Base-by-base conservation (phyloP, 2,113 vertebrate genomes). In the Hippolais icterina region DNA sequence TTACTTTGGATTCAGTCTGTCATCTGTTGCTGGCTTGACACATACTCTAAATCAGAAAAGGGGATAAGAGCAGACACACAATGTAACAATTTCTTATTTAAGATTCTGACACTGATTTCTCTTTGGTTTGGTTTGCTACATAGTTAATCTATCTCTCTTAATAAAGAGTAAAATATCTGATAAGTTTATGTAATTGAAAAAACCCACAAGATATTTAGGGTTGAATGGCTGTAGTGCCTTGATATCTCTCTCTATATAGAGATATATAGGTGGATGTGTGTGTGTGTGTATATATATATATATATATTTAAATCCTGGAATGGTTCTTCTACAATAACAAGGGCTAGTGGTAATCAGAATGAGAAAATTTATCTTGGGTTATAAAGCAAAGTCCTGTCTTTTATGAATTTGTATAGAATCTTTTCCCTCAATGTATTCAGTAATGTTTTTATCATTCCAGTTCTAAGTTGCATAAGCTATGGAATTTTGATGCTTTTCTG, bases 231-330 rank as follows among this genome's bases (percentile, higher is more conserved):
- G 16, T 41, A 54, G 8, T 37, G 22, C 12, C 37, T 71, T 54
- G 20, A 41, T 35, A 11, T 20, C 6, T 65, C 15, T 41, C 24
- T 42, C 0, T 41, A 3, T 49, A 8, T 3, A 22, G 57, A 64
- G 17, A 46, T 27, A 33, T 27, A 44, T 27, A 63, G 12, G 6
- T 5, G 6, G 19, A 44, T 44, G 16, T 44, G 15, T 42, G 5
- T 5, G 5, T 24, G 3, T 5, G 1, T 2, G 14, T 22, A 9
- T 33, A 13, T 23, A 12, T 27, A n/a, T 12, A 28, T 5, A 10
- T 2, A 33, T 1, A 9, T 14, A 21, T 33, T 10, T 46, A 21
- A 5, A 25, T 63, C 9, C 10, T 87, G 16, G 29, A 72, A 71
- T 52, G 6, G 9, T 11, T 68, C 10, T 84, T 69, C 37, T 61